Evolutionary conservation across 2,888 invertebrate species (phyloP).

Genomic region (Xanthorhoe designata): DNA sequence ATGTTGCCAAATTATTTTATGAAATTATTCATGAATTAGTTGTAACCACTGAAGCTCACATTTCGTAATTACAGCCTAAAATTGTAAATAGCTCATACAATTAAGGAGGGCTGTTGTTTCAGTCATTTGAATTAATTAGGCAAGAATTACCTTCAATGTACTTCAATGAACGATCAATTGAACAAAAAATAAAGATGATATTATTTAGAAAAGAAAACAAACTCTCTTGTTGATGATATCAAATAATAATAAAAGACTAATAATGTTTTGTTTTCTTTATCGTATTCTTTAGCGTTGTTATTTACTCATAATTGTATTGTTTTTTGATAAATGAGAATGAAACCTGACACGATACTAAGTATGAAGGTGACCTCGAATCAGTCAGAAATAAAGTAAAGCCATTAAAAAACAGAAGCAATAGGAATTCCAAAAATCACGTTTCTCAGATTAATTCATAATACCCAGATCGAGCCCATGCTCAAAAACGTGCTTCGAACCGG

Average conservation of each 20-base stretch:
- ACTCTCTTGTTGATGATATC: too few species aligned
- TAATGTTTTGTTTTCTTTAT: neutral
- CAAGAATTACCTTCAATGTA: neutral
- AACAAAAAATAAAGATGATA: neutral
- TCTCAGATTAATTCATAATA: slow-evolving; percentile 15
- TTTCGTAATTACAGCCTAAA: neutral
- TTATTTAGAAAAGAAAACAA: too few species aligned
- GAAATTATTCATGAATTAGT: neutral
- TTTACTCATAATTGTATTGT: too few species aligned
- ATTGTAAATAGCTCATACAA: neutral
- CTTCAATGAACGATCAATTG: neutral
- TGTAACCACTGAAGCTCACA: neutral
- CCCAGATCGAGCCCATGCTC: slow-evolving; percentile 11
- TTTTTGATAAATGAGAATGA: neutral
- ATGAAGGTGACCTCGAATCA: slow-evolving; percentile 3
- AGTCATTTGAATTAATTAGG: neutral
- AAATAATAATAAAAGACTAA: neutral
- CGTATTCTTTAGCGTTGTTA: neutral
- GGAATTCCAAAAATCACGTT: slow-evolving; percentile 25
- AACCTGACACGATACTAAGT: neutral
- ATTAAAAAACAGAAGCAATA: slow-evolving; percentile 14
- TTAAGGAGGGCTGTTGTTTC: neutral
- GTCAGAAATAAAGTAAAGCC: neutral
- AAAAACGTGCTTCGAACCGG: slow-evolving; percentile 28
- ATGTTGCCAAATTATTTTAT: slow-evolving; percentile 4